Base-by-base conservation (phyloP, 1,140 invertebrate species). In the Cecropterus lyciades region DNA sequence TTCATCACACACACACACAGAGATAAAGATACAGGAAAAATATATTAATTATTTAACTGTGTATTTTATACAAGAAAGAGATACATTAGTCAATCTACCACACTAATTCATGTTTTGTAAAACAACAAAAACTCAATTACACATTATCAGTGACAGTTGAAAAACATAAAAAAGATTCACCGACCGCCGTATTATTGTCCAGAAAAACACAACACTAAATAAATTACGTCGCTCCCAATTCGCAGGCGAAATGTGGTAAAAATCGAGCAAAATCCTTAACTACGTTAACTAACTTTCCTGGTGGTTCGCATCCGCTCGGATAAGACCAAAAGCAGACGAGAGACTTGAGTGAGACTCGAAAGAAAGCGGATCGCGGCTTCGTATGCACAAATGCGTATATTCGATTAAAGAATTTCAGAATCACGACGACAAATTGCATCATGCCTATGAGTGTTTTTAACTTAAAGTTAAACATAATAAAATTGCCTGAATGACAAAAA, bases 161-260 rank as follows among this genome's bases (percentile, higher is more conserved):
- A 63, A 63, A 45, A 17, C 17, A 42, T 14, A 45, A 46, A 14
- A 42, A 37, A 52, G 9, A 37, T 33, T n/a, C 13, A 24, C 20
- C 17, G 48, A n/a, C 52, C 46, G 45, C 17, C 46, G 67, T 63
- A 57, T 64, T 57, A 69, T 57, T 64, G 52, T 64, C 27, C 52
- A 40, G 51, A 55, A 56, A 69, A 69, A 69, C 67, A 56, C 51
- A 64, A 64, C 60, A 56, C 52, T 69, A 69, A 69, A 69, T 69
- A 69, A 69, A 69, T 69, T 69, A 69, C 67, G 52, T 69, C 67
- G 37, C 59, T 55, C 53, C 59, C 52, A 69, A 62, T 69, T 64
- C 52, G 59, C 45, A 52, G 17, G 57, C 57, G 52, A 48, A 56
- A 62, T 63, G 59, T 53, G 65, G 46, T 62, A 55, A 69, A 69